These are phyloP conservation scores for Caloenas nicobarica DNA, from an alignment of 2,113 vertebrate species.

Conservation along the genomic window DNA sequence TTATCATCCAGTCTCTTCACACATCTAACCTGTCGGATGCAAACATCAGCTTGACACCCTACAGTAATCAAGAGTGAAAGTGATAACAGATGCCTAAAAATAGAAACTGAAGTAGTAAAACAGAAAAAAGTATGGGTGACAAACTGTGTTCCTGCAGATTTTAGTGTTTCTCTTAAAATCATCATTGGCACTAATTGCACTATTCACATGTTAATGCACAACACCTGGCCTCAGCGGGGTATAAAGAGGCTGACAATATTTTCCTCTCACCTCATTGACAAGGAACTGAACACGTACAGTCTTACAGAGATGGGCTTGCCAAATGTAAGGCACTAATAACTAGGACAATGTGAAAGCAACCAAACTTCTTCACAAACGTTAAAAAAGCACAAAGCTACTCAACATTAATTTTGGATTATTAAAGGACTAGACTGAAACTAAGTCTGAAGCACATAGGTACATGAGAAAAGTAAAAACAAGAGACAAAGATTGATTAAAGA, in stretches of 20 bases:
- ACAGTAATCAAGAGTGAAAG: constrained; percentile 32
- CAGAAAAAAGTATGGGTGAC: constrained; percentile 9
- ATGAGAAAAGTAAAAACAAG: background rate
- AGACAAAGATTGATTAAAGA: background rate
- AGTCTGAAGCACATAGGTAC: background rate
- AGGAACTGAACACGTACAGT: constrained; percentile 42
- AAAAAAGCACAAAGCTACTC: constrained; percentile 44
- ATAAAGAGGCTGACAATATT: constrained; percentile 63
- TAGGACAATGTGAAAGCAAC: constrained; percentile 56
- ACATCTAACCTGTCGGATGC: background rate
- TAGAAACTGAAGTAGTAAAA: constrained; percentile 14
- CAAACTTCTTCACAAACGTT: constrained; percentile 29
- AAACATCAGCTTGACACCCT: constrained; percentile 34
- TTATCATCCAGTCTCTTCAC: background rate
- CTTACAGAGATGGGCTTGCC: constrained; percentile 43
- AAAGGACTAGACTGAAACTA: background rate
- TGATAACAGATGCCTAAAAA: constrained; percentile 10
- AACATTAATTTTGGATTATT: background rate
- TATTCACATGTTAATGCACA: constrained; percentile 74
- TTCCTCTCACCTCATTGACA: constrained; percentile 63
- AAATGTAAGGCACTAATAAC: constrained; percentile 62
- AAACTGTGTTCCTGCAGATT: constrained; percentile 50
- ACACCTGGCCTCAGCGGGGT: constrained; percentile 78
- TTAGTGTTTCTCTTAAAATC: constrained; percentile 53
- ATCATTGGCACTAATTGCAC: constrained; percentile 71